Conservation (phyloP, 2,888 invertebrate species). For the Bombylius major region DNA sequence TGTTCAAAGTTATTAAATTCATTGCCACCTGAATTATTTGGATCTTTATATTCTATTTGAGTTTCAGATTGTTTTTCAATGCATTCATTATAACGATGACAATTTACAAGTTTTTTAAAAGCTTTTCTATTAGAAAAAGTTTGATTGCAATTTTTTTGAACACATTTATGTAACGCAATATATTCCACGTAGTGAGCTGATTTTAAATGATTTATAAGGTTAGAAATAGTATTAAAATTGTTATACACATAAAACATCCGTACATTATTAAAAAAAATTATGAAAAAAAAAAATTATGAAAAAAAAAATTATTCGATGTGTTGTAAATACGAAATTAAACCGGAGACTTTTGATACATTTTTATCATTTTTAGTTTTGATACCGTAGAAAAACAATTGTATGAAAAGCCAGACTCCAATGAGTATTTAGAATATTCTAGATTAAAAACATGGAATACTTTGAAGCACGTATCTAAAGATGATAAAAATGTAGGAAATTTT, state of each 20-base stretch:
- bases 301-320: not conserved
- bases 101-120: not conserved
- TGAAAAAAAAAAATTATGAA: not conserved
- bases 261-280: not conserved
- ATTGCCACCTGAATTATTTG: too few species aligned
- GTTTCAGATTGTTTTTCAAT: too few species aligned
- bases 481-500: slow-evolving; percentile 3
- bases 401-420: not conserved
- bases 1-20: not conserved
- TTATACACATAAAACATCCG: not conserved
- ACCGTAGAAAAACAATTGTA: slow-evolving; percentile 1
- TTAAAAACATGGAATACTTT: slow-evolving; percentile 5
- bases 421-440: slow-evolving; percentile 1
- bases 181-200: not conserved
- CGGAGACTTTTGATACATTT: not conserved
- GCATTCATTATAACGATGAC: too few species aligned
- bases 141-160: not conserved
- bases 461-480: not conserved
- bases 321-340: slow-evolving; percentile 1
- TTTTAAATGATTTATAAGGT: not conserved
- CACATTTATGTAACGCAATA: not conserved
- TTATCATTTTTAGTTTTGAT: not conserved
- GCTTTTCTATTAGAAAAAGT: not conserved
- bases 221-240: not conserved
- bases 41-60: too few species aligned